A percentile compares a stretch with the other conserved stretches of the same genome.
These are phyloP conservation scores for Agrochola macilenta DNA, from an alignment of 2,888 invertebrate genomes.

Conservation along the genomic window DNA sequence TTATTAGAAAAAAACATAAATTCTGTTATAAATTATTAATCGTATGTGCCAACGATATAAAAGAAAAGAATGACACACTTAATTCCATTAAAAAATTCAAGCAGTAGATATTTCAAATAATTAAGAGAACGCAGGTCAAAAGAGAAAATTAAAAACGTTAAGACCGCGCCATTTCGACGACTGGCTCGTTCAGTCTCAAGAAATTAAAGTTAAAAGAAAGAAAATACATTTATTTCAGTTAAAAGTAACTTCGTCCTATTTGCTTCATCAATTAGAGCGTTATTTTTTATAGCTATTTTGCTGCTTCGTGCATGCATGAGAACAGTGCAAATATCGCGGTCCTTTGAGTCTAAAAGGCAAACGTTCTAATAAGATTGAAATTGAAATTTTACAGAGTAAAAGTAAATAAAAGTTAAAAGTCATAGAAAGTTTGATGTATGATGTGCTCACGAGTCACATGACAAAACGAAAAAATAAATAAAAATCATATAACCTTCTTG, in stretches of 20 bases:
- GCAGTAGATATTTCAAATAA: neutral
- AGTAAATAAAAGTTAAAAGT: neutral
- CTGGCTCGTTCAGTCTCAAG: neutral
- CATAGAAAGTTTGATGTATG: neutral
- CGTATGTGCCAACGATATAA: neutral
- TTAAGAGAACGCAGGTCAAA: constrained; percentile 8
- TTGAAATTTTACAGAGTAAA: neutral
- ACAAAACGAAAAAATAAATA: no score
- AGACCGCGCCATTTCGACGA: neutral
- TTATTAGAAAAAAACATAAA: neutral
- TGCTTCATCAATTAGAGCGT: constrained; percentile 19
- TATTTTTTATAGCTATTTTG: constrained; percentile 22
- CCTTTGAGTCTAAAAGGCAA: neutral
- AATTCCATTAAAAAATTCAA: neutral
- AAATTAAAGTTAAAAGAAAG: constrained; percentile 8
- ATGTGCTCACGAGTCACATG: neutral
- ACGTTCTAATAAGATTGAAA: neutral
- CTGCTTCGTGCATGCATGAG: neutral
- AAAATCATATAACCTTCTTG: neutral
- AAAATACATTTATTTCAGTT: constrained; percentile 5
- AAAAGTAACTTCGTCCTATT: constrained; percentile 1
- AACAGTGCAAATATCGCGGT: neutral
- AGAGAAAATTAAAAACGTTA: constrained; percentile 14
- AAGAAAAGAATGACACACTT: neutral
- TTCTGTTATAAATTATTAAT: neutral